Base-by-base conservation (phyloP, 1,140 invertebrate species). In the Lepidurus arcticus region DNA sequence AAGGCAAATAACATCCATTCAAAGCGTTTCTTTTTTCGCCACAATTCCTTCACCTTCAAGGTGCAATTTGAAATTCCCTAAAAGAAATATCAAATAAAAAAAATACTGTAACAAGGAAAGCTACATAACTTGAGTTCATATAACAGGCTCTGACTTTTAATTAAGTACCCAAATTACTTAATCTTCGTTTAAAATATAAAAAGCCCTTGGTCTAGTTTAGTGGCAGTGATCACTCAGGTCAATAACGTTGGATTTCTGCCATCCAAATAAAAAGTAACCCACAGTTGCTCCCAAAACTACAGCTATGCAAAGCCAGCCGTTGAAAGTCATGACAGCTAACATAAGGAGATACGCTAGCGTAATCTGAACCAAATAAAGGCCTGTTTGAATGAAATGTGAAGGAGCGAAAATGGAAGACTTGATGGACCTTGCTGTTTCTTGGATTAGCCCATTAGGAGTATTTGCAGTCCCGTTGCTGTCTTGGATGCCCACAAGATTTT, bases 271-370 rank as follows among this genome's bases (percentile, higher is more conserved):
- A 85, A 98, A 97, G 85, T 97, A 98, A 2, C 96, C 96, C 11
- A 92, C 86, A 1, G 91, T 94, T 16, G 95, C 92, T 3, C 97
- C 97, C 7, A 97, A 83, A 0, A 96, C 90, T n/a, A 98, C 91
- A 6, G 93, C 93, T 34, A 95, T 80, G 83, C 96, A 97, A 24
- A 98, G 88, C 93, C 94, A 98, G 24, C 94, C 91, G 84, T 98
- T 98, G 88, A 97, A 99, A 0, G 96, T 98, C 97, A 99, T 99
- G 86, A 98, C 98, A 78, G 98, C 92, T 85, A 99, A 86, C 97
- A 99, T 99, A 24, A 98, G 90, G 82, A 96, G 90, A 85, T 98
- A 98, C 24, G 94, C 95, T 43, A 97, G 85, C 4, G 93, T 90
- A 76, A 98, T 91, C 85, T 98, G 97, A 0, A 98, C 80, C 78